Evolutionary conservation across 2,113 vertebrate species (phyloP), one percentile per base, ranked within the genome.

Genomic region (Malaclemys terrapin): DNA sequence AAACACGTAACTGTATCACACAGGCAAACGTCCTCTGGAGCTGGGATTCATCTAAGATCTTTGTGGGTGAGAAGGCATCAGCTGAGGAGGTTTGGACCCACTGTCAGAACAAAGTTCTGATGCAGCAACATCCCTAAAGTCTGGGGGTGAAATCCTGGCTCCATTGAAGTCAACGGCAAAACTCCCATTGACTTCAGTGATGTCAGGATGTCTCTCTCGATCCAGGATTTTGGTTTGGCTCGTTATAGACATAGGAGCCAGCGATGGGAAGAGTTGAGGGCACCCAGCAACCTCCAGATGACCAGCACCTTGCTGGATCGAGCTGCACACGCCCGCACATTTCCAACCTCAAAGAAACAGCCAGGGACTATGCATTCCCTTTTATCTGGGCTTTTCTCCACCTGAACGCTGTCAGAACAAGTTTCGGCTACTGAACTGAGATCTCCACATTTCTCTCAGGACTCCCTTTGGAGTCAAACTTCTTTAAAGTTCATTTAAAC

Each of bases 361-460:
- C 8, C 1, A 3, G 49, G 9, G 29, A 53, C 31, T 5, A 20
- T 24, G 12, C 11, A 52, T 53, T 52, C 29, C 31, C n/a, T 72
- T 29, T 42, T 31, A 1, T 8, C 45, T 9, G 17, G 7, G 35
- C 25, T 25, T 38, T 57, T 54, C 22, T 57, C 47, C 47, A 12
- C 59, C 7, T 1, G 0, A 6, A 2, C 1, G 5, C 20, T 8
- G 56, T 76, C 85, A 78, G 25, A 25, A n/a, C 1, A 0, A 0
- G 0, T 56, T 5, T 8, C 50, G 57, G 13, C 35, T 2, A 9
- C 75, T 72, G 62, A 27, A 57, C 17, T 57, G 83, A 29, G 38
- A 62, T 78, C 72, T 49, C 89, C 85, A 84, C 2, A 0, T 69
- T 14, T 59, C 85, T 80, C 87, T n/a, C 35, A 0, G 2, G 50